A percentile compares a stretch with the other conserved stretches of the same genome.
These are phyloP conservation scores for Phlogophora meticulosa DNA, from an alignment of 2,888 invertebrate species.

Conservation along the genomic window DNA sequence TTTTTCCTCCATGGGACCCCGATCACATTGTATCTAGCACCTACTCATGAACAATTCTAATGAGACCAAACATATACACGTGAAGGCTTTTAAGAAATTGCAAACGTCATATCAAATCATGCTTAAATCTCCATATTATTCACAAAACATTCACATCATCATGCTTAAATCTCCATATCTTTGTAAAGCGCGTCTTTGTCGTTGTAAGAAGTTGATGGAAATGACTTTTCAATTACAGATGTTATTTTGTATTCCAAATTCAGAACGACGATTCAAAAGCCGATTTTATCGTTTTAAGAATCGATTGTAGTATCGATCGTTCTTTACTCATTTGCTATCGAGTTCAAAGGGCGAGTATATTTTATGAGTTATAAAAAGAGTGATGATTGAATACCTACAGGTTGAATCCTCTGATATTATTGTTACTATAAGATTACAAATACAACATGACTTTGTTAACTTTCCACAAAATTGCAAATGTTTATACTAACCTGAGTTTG, in stretches of 20 bases:
- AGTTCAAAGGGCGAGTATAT: neutral
- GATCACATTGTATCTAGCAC: too few relatives aligned
- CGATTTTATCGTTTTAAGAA: neutral
- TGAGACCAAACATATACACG: too few relatives aligned
- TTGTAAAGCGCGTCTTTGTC: too few relatives aligned
- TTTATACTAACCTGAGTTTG: conserved; percentile 41
- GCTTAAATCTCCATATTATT: too few relatives aligned
- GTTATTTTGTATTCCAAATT: too few relatives aligned
- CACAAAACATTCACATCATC: neutral
- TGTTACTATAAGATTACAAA: conserved; percentile 7
- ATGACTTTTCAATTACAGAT: too few relatives aligned
- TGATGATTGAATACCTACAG: conserved; percentile 10
- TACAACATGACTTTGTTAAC: conserved; percentile 15
- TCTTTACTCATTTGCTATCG: neutral
- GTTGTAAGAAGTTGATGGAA: too few relatives aligned
- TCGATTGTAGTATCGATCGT: neutral
- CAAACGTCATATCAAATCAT: neutral
- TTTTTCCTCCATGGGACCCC: too few relatives aligned
- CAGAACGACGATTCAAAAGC: neutral
- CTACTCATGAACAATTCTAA: too few relatives aligned
- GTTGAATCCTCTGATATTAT: conserved; percentile 16
- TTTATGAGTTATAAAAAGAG: conserved; percentile 19
- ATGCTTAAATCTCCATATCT: too few relatives aligned
- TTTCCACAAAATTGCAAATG: conserved; percentile 9
- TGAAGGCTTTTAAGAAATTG: neutral